A percentile compares a stretch with the other conserved stretches of the same genome.
phyloP scores from a whole-genome alignment of 1,140 invertebrate species.

The Bursaphelenchus mucronatus region DNA sequence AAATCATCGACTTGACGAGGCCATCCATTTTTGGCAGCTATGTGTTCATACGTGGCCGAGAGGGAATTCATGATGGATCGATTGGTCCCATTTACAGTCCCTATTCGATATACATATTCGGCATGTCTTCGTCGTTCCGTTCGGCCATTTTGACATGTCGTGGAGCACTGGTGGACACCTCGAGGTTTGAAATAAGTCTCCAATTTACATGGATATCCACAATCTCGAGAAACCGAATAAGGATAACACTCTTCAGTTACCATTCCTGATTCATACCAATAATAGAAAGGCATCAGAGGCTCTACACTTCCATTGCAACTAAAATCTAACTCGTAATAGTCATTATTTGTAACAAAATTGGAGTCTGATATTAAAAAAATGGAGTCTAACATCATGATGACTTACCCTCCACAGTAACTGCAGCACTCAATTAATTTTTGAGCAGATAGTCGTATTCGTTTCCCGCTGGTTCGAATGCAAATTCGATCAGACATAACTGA shows the following conservation, averaged over 20 bases:
- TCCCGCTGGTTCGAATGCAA: slow-evolving; percentile 3
- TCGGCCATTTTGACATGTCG: slow-evolving; percentile 7
- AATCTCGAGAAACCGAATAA: slow-evolving; percentile 12
- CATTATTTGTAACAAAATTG: too few relatives aligned
- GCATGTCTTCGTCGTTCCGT: slow-evolving; percentile 10
- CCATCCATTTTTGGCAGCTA: neutral
- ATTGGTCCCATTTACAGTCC: slow-evolving; percentile 15
- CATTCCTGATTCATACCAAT: slow-evolving; percentile 7
- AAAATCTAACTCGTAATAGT: too few relatives aligned
- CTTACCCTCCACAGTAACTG: slow-evolving; percentile 11
- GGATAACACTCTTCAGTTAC: slow-evolving; percentile 6
- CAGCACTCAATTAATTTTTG: slow-evolving; percentile 21
- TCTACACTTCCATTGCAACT: neutral
- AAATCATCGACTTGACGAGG: slow-evolving; percentile 13
- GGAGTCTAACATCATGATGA: neutral
- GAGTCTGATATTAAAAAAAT: too few relatives aligned
- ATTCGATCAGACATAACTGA: slow-evolving; percentile 4
- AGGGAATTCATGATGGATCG: slow-evolving; percentile 10
- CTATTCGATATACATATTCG: slow-evolving; percentile 15
- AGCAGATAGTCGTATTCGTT: slow-evolving; percentile 11
- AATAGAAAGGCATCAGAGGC: slow-evolving; percentile 19
- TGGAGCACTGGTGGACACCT: slow-evolving; percentile 11
- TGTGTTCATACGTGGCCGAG: neutral
- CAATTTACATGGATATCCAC: slow-evolving; percentile 18
- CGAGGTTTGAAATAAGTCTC: slow-evolving; percentile 19